These are phyloP conservation scores for Heliconius eleuchia DNA, from an alignment of 1,140 invertebrate genomes.

Conservation along the genomic window DNA sequence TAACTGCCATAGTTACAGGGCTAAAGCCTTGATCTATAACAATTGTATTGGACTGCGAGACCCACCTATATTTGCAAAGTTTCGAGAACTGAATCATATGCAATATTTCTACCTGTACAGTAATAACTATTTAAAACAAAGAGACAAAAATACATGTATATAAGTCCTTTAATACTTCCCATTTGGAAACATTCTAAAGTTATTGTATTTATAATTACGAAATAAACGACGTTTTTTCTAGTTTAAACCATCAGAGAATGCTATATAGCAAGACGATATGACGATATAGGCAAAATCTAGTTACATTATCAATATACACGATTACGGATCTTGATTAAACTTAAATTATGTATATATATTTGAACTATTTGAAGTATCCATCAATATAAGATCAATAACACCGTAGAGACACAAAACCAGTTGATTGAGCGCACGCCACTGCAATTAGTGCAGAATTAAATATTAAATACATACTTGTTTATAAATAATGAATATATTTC, in stretches of 20 bases:
- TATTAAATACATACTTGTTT: conserved; percentile 12
- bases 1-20: conserved; percentile 8
- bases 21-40: conserved; percentile 26
- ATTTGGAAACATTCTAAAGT: too few relatives aligned
- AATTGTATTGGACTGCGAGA: conserved; percentile 19
- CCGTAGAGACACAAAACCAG: conserved; percentile 16
- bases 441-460: conserved; percentile 23
- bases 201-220: not conserved
- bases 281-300: not conserved
- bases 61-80: conserved; percentile 25
- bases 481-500: conserved; percentile 7
- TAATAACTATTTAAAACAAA: not conserved
- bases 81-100: not conserved
- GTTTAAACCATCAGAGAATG: not conserved
- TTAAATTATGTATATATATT: conserved; percentile 17
- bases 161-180: too few relatives aligned
- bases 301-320: not conserved
- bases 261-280: not conserved
- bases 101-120: not conserved
- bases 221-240: not conserved
- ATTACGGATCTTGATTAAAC: conserved; percentile 15
- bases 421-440: conserved; percentile 19
- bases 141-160: too few relatives aligned
- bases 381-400: conserved; percentile 27
- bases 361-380: conserved; percentile 25